phyloP scores from a whole-genome alignment of 1,140 invertebrate species.

The Aethina tumida region DNA sequence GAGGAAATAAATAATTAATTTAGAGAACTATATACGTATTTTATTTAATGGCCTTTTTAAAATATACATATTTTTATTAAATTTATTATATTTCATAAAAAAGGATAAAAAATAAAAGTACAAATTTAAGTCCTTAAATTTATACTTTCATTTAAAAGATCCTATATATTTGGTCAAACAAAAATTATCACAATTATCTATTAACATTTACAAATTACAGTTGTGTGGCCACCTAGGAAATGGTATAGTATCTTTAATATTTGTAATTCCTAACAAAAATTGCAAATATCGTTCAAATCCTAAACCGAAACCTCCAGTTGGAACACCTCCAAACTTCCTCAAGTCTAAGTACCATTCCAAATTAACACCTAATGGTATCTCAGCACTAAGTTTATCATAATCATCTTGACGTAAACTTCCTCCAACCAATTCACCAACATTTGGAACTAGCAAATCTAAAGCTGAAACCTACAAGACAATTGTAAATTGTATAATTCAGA shows the following conservation, averaged over 20 bases:
- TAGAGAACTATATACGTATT: too few species aligned
- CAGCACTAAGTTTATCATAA: conserved; percentile 51
- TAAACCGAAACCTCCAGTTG: conserved; percentile 89
- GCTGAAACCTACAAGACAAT: conserved; percentile 54
- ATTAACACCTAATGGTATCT: conserved; percentile 43
- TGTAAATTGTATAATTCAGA: conserved; percentile 3
- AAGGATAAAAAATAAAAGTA: too few species aligned
- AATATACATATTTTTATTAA: too few species aligned
- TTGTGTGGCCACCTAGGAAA: conserved; percentile 90
- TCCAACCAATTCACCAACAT: conserved; percentile 86
- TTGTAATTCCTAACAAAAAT: conserved; percentile 64
- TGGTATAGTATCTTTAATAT: conserved; percentile 90
- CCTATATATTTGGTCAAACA: too few species aligned
- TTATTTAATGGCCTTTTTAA: too few species aligned
- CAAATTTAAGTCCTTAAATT: too few species aligned
- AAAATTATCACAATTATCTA: too few species aligned
- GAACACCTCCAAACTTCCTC: conserved; percentile 75
- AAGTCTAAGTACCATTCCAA: conserved; percentile 89
- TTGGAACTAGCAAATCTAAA: conserved; percentile 78
- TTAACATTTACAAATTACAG: conserved; percentile 65
- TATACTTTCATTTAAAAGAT: too few species aligned
- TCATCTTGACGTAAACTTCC: conserved; percentile 86
- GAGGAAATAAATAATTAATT: too few species aligned
- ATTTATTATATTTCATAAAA: too few species aligned
- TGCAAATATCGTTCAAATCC: conserved; percentile 91